Evolutionary conservation across 1,140 invertebrate genomes (phyloP).

Genomic region (Aporrectodea caliginosa): DNA sequence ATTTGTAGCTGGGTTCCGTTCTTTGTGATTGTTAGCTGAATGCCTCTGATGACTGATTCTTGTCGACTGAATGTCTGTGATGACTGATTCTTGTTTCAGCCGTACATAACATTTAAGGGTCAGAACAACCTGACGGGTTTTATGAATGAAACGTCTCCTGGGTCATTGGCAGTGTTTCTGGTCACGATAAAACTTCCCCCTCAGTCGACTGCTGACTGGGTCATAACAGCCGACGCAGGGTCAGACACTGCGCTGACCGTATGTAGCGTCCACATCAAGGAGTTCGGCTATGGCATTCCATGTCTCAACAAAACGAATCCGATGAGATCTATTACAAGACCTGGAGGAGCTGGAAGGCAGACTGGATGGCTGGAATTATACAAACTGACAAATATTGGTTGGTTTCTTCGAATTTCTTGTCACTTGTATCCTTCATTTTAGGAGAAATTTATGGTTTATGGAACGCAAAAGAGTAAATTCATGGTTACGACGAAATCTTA

Average conservation of each 20-base stretch:
- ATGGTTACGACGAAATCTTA: no score
- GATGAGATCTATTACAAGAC: not conserved
- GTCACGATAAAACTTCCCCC: slow-evolving; percentile 8
- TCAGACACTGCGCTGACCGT: not conserved
- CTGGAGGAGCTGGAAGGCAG: no score
- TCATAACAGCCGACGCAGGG: slow-evolving; percentile 3
- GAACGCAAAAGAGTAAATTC: no score
- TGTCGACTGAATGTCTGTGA: no score
- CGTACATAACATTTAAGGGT: not conserved
- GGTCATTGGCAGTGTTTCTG: not conserved
- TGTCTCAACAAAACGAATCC: slow-evolving; percentile 1
- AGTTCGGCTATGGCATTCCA: slow-evolving; percentile 11
- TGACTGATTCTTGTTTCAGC: not conserved
- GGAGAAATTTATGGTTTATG: no score
- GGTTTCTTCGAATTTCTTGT: no score
- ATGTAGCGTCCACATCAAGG: slow-evolving; percentile 8
- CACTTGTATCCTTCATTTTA: no score
- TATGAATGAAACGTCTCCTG: not conserved
- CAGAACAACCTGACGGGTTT: not conserved
- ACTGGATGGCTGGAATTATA: slow-evolving; percentile 20
- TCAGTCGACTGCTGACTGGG: slow-evolving; percentile 8
- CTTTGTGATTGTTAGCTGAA: no score
- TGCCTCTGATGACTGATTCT: no score
- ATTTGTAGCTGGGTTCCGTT: no score
- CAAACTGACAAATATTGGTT: slow-evolving; percentile 20